Base-by-base conservation (phyloP, 1,140 invertebrate genomes). In the Micrasema longulum region DNA sequence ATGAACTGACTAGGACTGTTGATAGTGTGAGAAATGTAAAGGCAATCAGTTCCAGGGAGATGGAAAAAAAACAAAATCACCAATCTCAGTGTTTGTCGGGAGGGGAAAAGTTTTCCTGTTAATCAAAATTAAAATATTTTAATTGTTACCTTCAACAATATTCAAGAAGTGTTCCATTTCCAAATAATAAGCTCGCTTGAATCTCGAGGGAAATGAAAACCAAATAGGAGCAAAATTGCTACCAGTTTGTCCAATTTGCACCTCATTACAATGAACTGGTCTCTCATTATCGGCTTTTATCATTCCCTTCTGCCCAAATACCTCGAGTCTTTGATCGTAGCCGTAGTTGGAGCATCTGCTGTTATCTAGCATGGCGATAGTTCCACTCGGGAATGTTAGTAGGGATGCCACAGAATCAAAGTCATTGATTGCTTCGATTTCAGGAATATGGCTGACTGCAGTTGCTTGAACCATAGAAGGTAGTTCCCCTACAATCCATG, bases 281-380 rank as follows among this genome's bases (percentile, higher is more conserved):
- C 83, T 84, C 72, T 89, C 85, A 74, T 91, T 90, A 38, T 86
- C 83, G 6, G 85, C 85, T 18, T 82, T 83, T 0, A 91, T 77
- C 86, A 89, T 86, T 11, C 89, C 89, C 77, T 85, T 85, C 0
- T 84, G 81, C 60, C 89, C 89, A 66, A 89, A 89, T 43, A 88
- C 90, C 80, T 92, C 91, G 0, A 91, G 75, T 67, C 91, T 83
- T 77, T 92, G 91, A 72, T 93, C 91, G 71, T 93, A 92, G 1
- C 91, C 91, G 71, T 89, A 91, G 1, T 77, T 76, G 12, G 88
- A 87, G 77, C 86, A 85, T 12, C 91, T 81, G 31, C 89, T 90
- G 31, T 91, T 83, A 76, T 93, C 91, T 35, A 91, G 87, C 20
- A 88, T 81, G 1, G 85, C 89, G 9, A 92, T 73, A 1, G 88